Evolutionary conservation across 2,888 invertebrate genomes (phyloP).

Genomic region (Drosophila cognata): DNA sequence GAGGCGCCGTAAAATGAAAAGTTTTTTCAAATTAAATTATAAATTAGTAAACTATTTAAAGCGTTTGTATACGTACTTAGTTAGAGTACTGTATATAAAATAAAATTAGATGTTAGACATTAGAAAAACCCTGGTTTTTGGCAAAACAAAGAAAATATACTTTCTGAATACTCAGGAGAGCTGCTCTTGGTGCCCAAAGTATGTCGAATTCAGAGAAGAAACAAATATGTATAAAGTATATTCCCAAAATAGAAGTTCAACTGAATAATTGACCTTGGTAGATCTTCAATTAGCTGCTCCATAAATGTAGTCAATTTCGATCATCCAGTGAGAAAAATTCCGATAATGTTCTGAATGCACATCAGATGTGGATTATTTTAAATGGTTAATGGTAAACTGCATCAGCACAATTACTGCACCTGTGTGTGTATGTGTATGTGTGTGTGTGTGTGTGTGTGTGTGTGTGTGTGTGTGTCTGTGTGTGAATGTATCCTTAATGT

Average conservation of each 20-base stretch:
- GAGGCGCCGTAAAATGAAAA: not conserved
- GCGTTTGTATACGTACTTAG: not conserved
- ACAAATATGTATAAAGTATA: not conserved
- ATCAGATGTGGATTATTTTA: not conserved
- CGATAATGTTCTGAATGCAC: not conserved
- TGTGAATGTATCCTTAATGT: constrained; percentile 54
- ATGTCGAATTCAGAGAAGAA: not conserved
- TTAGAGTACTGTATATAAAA: not conserved
- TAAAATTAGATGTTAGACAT: not conserved
- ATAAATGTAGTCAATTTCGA: not conserved
- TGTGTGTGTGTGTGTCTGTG: constrained; percentile 13
- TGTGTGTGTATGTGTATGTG: not conserved
- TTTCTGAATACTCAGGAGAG: not conserved
- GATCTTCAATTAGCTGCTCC: not conserved
- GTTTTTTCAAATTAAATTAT: not conserved
- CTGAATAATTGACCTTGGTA: not conserved
- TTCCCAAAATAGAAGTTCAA: not conserved
- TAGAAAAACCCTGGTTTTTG: not conserved
- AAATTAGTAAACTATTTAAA: not conserved
- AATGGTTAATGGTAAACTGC: not conserved
- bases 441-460: not conserved
- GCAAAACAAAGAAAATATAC: not conserved
- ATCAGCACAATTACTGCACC: not conserved
- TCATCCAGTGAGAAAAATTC: not conserved
- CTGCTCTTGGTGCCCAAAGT: not conserved